These are phyloP conservation scores for Turritopsis dohrnii DNA, from an alignment of 30 jellyfish, hydroid and myxozoan genomes.

Conservation along the genomic window DNA sequence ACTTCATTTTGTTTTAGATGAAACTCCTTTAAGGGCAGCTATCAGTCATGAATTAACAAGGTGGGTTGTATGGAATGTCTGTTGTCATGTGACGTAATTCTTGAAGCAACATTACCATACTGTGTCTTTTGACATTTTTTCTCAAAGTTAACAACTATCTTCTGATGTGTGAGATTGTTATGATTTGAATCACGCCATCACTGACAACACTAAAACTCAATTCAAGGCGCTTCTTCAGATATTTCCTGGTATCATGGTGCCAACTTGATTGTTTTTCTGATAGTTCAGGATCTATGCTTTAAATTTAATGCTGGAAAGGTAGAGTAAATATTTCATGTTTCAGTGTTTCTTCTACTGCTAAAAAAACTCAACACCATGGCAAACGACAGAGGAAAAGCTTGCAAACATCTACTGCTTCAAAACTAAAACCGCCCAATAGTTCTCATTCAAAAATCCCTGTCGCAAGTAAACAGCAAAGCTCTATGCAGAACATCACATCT, in stretches of 20 bases:
- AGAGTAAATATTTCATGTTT: background rate
- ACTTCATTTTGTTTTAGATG: background rate
- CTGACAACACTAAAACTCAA: no score
- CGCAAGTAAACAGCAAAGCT: background rate
- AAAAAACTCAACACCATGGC: background rate
- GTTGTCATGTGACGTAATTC: no score
- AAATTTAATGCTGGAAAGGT: background rate
- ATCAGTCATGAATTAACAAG: no score
- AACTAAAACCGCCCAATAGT: background rate
- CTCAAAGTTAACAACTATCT: no score
- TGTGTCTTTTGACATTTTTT: no score
- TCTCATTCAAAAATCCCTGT: background rate
- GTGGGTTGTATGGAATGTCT: no score
- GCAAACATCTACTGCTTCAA: background rate
- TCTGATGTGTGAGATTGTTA: no score
- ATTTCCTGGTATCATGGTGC: no score
- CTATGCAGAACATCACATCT: background rate
- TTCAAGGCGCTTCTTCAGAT: no score
- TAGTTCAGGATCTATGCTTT: background rate
- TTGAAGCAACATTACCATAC: no score
- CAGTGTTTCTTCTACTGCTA: background rate
- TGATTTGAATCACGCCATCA: no score
- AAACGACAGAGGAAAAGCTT: background rate
- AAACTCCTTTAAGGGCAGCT: background rate
- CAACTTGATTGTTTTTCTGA: background rate